Evolutionary conservation across 2,113 vertebrate genomes (phyloP), one percentile per base, ranked within the genome.

Genomic region (Menura novaehollandiae): DNA sequence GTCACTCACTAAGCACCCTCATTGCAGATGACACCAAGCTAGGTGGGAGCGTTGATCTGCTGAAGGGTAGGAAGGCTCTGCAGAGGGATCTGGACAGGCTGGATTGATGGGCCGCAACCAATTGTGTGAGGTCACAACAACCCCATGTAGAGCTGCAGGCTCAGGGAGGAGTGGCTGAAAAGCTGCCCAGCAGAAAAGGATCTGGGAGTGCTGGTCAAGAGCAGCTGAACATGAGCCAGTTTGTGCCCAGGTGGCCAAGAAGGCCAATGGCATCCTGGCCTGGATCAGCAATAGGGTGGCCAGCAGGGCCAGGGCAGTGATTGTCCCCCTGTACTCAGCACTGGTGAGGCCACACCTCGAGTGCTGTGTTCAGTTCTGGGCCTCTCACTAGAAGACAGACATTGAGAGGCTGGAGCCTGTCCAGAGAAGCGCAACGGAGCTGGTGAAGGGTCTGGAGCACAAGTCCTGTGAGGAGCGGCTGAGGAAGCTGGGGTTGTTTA

Each of bases 181-280:
- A 56, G 15, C 15, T 85, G 8, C 28, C 12, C 2, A 2, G 4
- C 17, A 19, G 28, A 19, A 47, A 27, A 74, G 19, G 6, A 39
- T 14, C 12, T n/a, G 28, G 23, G 3, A 3, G 3, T 39, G 15
- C 9, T 39, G 23, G 8, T 28, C 5, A 2, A 19, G 22, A 85
- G 13, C 14, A 46, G 12, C 49, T 47, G 41, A n/a, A 0, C 28
- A 7, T 8, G 15, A 55, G 11, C 1, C 49, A 64, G 41, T 0
- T 7, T 39, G 69, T 3, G 41, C 15, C 22, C 41, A 55, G 56
- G 21, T 44, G 17, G 10, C 47, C 80, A 44, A 3, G 22, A 44
- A 72, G 47, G 56, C 16, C 32, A 35, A 0, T 21, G 46, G 5
- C 35, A n/a, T 23, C 30, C 19, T 51, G 30, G 56, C 17, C 21